Percentiles rank a stretch among this genome's conserved stretches.
phyloP scores from a whole-genome alignment of 2,888 invertebrate genomes.

The Pyrochroa serraticornis region DNA sequence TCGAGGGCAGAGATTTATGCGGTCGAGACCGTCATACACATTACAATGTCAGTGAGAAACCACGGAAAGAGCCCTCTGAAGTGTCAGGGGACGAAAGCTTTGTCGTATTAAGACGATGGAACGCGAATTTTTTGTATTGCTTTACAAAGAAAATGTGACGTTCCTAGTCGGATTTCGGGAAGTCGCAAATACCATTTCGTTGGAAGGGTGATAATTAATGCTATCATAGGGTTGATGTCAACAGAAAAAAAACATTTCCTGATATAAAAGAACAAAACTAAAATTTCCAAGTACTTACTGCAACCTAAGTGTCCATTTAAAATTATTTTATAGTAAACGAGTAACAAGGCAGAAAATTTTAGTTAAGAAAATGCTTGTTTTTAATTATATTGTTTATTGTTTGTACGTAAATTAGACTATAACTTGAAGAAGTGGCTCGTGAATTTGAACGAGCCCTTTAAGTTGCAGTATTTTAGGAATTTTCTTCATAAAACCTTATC shows the following conservation, averaged over 20 bases:
- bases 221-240: not conserved
- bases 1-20: slow-evolving; percentile 42
- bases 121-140: slow-evolving; percentile 1
- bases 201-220: slow-evolving; percentile 1
- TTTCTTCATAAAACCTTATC: no score
- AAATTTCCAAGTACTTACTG: no score
- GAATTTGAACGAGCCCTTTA: no score
- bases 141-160: not conserved
- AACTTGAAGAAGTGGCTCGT: no score
- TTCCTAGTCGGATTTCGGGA: not conserved
- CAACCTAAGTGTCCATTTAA: not conserved
- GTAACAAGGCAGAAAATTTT: no score
- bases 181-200: not conserved
- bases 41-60: slow-evolving; percentile 13
- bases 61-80: not conserved
- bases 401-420: no score
- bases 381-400: no score
- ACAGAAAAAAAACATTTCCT: not conserved
- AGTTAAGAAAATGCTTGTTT: no score
- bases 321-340: no score
- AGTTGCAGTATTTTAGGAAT: no score
- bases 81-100: slow-evolving; percentile 1
- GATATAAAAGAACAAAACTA: not conserved
- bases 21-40: slow-evolving; percentile 28
- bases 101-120: not conserved